Conservation (phyloP, 2,113 vertebrate genomes). For the Bubo blakistoni region DNA sequence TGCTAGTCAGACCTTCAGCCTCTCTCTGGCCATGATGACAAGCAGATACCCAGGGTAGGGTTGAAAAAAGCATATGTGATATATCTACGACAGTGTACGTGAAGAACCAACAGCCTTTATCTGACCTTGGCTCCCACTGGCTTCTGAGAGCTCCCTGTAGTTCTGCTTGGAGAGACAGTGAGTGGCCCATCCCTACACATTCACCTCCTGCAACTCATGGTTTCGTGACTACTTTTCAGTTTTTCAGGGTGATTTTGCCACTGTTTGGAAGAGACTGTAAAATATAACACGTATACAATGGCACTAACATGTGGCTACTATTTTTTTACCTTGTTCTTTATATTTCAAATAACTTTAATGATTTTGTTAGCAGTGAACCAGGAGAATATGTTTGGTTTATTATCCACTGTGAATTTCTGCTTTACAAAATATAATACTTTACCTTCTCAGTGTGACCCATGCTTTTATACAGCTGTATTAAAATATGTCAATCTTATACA, state of each 20-base stretch:
- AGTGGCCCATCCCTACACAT: no score
- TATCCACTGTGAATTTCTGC: background rate
- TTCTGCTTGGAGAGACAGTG: no score
- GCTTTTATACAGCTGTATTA: background rate
- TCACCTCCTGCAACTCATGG: background rate
- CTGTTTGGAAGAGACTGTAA: background rate
- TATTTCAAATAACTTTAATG: background rate
- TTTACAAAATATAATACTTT: background rate
- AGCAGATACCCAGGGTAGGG: background rate
- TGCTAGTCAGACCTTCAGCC: background rate
- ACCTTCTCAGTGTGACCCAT: background rate
- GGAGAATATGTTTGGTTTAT: background rate
- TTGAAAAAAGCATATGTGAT: background rate
- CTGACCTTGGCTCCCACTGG: background rate
- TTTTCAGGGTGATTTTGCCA: background rate
- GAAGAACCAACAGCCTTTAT: background rate
- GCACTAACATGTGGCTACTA: background rate
- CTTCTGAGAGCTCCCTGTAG: background rate
- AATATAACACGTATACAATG: background rate
- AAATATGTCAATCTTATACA: background rate
- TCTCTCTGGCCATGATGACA: background rate
- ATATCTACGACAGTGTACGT: fast-evolving
- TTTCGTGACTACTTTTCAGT: background rate
- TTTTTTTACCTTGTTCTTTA: background rate
- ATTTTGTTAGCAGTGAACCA: background rate